Evolutionary conservation across 2,113 vertebrate genomes (phyloP).

Genomic region (Uria aalge): DNA sequence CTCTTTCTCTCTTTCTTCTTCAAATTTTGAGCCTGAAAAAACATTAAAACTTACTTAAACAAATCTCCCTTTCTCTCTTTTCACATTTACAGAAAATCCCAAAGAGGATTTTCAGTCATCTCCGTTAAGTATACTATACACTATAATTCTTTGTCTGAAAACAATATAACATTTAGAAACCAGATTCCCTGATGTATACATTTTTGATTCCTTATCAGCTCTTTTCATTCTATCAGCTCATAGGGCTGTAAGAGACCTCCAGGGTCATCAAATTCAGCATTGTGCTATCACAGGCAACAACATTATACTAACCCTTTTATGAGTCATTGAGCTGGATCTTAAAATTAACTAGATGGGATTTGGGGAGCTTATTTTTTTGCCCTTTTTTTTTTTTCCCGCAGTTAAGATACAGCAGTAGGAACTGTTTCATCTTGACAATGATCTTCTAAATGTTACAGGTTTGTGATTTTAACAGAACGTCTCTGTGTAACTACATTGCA

Average conservation of each 20-base stretch:
- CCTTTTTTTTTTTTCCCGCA: too few species aligned
- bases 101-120: background rate
- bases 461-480: background rate
- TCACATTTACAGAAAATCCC: background rate
- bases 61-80: background rate
- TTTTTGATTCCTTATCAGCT: slow-evolving; percentile 17
- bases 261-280: background rate
- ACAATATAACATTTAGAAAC: background rate
- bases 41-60: background rate
- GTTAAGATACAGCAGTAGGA: background rate
- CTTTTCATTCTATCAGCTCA: background rate
- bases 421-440: background rate
- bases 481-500: background rate
- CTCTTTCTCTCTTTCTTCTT: background rate
- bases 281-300: background rate
- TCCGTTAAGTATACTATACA: background rate
- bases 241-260: background rate
- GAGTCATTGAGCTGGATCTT: background rate
- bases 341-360: background rate
- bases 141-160: background rate
- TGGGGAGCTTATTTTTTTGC: background rate
- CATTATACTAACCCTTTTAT: background rate
- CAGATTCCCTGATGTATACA: background rate
- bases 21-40: background rate
- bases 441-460: background rate